Percentiles rank a stretch among this genome's conserved stretches.
Evolutionary conservation across 2,797 vertebrate genomes (phyloP).

Genomic region (Acanthopagrus latus): DNA sequence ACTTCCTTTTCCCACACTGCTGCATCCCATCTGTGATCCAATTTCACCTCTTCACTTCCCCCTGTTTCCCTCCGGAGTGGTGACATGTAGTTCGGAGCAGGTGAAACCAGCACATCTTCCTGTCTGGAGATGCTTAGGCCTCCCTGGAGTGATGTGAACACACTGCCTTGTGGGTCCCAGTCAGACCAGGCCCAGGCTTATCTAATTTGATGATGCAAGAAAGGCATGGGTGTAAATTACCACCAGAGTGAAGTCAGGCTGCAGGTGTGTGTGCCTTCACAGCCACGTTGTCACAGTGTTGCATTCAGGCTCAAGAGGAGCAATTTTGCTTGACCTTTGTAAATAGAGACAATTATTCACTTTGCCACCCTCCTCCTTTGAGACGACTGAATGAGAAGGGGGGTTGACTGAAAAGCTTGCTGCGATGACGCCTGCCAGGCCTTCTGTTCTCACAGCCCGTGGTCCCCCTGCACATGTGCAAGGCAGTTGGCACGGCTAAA

Average conservation of each 20-base stretch:
- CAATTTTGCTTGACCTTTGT: constrained; percentile 55
- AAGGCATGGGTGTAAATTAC: constrained; percentile 60
- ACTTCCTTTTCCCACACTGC: constrained; percentile 74
- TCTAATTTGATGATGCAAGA: constrained; percentile 61
- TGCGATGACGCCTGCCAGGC: constrained; percentile 72
- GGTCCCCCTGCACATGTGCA: constrained; percentile 76
- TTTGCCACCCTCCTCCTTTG: constrained; percentile 57
- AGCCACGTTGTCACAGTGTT: constrained; percentile 38
- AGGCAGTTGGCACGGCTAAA: constrained; percentile 71
- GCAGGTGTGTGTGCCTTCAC: constrained; percentile 69
- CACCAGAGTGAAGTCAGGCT: constrained; percentile 67
- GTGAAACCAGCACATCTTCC: constrained; percentile 76
- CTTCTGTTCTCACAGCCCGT: constrained; percentile 77
- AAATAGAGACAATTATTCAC: constrained; percentile 68
- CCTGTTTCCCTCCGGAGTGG: constrained; percentile 46
- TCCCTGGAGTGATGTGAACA: constrained; percentile 39
- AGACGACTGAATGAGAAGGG: constrained; percentile 50
- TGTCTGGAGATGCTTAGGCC: constrained; percentile 41
- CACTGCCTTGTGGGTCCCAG: constrained; percentile 46
- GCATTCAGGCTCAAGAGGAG: constrained; percentile 42
- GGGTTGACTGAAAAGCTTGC: constrained; percentile 44
- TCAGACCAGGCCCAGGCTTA: constrained; percentile 51
- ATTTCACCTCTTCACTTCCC: constrained; percentile 65
- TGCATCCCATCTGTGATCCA: constrained; percentile 59
- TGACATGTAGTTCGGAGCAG: constrained; percentile 71